A percentile compares a stretch with the other conserved stretches of the same genome.
phyloP scores from a whole-genome alignment of 2,113 vertebrate genomes.

The Diphyllodes magnificus region DNA sequence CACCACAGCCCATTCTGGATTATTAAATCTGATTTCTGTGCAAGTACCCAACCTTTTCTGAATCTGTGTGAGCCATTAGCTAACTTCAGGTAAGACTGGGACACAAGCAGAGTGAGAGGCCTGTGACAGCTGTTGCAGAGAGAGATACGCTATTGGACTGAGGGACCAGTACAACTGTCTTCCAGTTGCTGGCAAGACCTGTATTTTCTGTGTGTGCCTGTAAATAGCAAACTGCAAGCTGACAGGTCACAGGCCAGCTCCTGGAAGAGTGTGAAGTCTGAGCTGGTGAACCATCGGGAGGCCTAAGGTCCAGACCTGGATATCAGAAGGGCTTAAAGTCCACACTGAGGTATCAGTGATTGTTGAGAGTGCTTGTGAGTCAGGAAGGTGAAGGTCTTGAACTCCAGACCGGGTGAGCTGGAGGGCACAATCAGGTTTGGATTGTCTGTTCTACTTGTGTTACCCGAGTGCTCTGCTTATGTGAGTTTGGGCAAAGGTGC shows the following conservation, averaged over 20 bases:
- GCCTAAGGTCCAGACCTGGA: neutral
- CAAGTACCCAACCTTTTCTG: neutral
- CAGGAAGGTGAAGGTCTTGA: neutral
- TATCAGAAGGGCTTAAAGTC: neutral
- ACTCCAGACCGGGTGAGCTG: neutral
- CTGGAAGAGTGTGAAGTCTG: neutral
- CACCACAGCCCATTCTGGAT: neutral
- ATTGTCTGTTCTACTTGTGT: neutral
- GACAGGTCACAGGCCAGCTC: neutral
- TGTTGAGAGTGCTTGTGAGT: neutral
- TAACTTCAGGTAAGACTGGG: neutral
- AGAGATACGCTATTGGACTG: neutral
- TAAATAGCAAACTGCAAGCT: neutral
- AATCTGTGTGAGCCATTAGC: neutral
- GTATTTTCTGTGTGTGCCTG: neutral
- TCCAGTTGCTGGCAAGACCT: neutral
- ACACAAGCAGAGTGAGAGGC: neutral
- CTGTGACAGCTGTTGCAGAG: neutral
- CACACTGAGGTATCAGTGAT: neutral
- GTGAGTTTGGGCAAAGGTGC: neutral
- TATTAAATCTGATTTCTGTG: neutral
- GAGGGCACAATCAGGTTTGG: fast-evolving
- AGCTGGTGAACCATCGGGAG: neutral
- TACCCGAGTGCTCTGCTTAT: neutral
- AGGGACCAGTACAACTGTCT: neutral